Base-by-base conservation (phyloP, 2,113 vertebrate species). In the Petromus typicus region DNA sequence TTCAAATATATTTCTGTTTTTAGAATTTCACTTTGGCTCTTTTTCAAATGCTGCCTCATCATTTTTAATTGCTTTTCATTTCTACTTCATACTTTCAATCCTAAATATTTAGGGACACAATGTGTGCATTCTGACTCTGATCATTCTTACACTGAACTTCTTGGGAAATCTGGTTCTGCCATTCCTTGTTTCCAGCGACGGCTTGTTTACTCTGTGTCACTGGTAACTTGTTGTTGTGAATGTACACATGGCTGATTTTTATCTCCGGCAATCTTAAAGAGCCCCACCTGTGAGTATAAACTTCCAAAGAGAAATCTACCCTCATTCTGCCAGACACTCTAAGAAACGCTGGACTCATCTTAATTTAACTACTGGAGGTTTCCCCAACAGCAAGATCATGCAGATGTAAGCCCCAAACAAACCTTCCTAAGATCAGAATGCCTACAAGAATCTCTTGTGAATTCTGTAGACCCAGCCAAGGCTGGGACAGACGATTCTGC, bases 1-100 rank as follows among this genome's bases (percentile, higher is more conserved):
- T 89, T 96, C 48, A 89, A 79, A 93, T 71, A 86, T 59, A 95
- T 85, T 85, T 94, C 89, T 87, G 63, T 84, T 87, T 81, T 54
- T 79, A 86, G 32, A 89, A 82, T 93, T 94, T 90, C n/a, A 66
- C 40, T 78, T 92, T 63, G 43, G 45, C 86, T 95, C 76, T 71
- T 82, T 90, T 96, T 84, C 61, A 84, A 88, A 54, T 64, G 51
- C 37, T 90, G 34, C 76, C 83, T 90, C 54, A 3, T 82, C 90
- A 82, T 73, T 95, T 69, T 96, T 95, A 80, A 92, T 5, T 63
- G 64, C 7, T 14, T 43, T 48, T 66, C 66, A 2, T 61, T 78
- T 51, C 71, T 89, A 78, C 34, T 25, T 80, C 40, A 59, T 34
- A 43, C 61, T 90, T 88, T 76, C 54, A 88, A 76, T 57, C 61